Percentiles rank a stretch among this genome's conserved stretches.
Evolutionary conservation across 2,888 invertebrate genomes (phyloP).

Genomic region (Cheilosia urbana): DNA sequence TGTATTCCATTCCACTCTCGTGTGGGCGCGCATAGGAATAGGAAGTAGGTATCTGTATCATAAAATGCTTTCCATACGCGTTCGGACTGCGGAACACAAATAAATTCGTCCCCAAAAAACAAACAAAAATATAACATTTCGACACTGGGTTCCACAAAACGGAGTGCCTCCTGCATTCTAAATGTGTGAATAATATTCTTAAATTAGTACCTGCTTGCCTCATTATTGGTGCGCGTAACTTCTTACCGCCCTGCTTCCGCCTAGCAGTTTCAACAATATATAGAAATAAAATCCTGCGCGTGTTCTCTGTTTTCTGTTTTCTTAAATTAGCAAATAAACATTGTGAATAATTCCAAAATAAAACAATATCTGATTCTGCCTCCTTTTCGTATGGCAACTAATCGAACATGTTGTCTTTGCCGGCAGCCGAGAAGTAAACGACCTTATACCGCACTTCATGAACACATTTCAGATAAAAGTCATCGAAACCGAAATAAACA

Average conservation of each 20-base stretch:
- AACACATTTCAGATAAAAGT: conserved; percentile 37
- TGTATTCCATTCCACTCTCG: conserved; percentile 15
- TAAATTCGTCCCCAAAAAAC: conserved; percentile 13
- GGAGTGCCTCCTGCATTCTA: conserved; percentile 46
- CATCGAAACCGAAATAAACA: conserved; percentile 51
- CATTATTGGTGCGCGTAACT: conserved; percentile 29
- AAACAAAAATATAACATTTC: conserved; percentile 56
- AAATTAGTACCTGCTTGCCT: conserved; percentile 62
- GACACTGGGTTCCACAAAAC: conserved; percentile 29
- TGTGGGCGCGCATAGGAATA: conserved; percentile 32
- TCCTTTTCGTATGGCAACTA: neutral
- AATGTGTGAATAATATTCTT: conserved; percentile 63
- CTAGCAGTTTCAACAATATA: conserved; percentile 14
- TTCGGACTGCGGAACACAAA: neutral
- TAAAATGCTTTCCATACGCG: conserved; percentile 29
- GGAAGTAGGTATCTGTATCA: conserved; percentile 30
- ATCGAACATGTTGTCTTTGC: conserved; percentile 12
- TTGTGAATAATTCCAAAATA: conserved; percentile 19
- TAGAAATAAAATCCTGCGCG: neutral
- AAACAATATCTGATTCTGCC: conserved; percentile 19
- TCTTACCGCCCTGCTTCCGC: conserved; percentile 39
- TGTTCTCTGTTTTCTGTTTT: conserved; percentile 5
- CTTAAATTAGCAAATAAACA: conserved; percentile 40
- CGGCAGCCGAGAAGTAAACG: conserved; percentile 12
- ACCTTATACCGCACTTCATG: conserved; percentile 19